A percentile compares a stretch with the other conserved stretches of the same genome.
phyloP scores from a whole-genome alignment of 2,888 invertebrate species.

The Cheilosia impressa region DNA sequence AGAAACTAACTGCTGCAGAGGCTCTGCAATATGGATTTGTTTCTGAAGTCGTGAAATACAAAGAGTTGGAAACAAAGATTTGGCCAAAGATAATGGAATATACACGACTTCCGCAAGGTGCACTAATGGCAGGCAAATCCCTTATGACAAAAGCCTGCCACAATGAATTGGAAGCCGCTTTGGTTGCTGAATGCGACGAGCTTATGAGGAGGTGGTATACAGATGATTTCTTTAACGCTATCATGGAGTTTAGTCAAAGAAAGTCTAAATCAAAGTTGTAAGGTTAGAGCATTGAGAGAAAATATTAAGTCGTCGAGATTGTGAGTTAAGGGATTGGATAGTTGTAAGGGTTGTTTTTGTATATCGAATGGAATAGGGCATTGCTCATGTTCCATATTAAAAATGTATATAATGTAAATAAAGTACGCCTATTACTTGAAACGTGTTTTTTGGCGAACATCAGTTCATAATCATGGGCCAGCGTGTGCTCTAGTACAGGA shows the following conservation, averaged over 20 bases:
- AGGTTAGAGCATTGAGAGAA: background rate
- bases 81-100: constrained; percentile 86
- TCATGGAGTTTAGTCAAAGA: constrained; percentile 47
- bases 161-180: constrained; percentile 87
- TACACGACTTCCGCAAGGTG: constrained; percentile 85
- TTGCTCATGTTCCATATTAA: too few relatives aligned
- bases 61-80: constrained; percentile 86
- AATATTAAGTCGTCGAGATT: background rate
- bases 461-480: too few relatives aligned
- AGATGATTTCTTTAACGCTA: constrained; percentile 87
- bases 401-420: too few relatives aligned
- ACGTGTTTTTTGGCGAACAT: too few relatives aligned
- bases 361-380: too few relatives aligned
- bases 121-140: constrained; percentile 88
- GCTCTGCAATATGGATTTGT: constrained; percentile 91
- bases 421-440: too few relatives aligned
- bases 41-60: constrained; percentile 89
- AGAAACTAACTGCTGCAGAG: constrained; percentile 91
- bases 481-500: too few relatives aligned
- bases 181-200: constrained; percentile 88
- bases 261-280: constrained; percentile 62
- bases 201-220: constrained; percentile 87
- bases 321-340: background rate
- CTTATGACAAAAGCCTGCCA: constrained; percentile 87
- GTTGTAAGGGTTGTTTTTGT: background rate